These are phyloP conservation scores for Phainopepla nitens DNA, from an alignment of 2,113 vertebrate species.

Conservation along the genomic window DNA sequence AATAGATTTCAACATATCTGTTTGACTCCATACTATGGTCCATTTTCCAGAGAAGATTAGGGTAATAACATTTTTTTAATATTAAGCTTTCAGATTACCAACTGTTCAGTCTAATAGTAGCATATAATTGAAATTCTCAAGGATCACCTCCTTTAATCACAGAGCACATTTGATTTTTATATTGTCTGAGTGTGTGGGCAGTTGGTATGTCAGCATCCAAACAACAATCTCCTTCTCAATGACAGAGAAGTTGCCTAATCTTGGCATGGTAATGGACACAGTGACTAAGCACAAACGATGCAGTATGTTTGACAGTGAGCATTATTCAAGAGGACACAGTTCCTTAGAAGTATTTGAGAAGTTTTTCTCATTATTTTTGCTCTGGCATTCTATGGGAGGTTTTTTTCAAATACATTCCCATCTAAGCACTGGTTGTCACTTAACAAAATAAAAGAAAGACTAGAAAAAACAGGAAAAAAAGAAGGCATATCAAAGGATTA, in stretches of 20 bases:
- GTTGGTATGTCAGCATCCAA: neutral
- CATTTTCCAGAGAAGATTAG: slow-evolving; percentile 25
- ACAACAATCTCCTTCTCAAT: neutral
- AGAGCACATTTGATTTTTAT: neutral
- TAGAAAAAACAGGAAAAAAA: neutral
- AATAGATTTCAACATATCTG: neutral
- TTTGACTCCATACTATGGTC: neutral
- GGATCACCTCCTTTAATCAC: slow-evolving; percentile 5
- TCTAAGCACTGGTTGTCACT: neutral
- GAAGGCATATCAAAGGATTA: neutral
- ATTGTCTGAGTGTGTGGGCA: neutral
- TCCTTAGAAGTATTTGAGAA: neutral
- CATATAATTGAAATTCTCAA: slow-evolving; percentile 35
- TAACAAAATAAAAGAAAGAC: neutral
- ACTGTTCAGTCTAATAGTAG: neutral
- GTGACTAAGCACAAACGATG: neutral
- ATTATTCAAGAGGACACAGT: neutral
- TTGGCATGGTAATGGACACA: neutral
- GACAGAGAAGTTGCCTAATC: neutral
- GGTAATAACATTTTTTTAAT: slow-evolving; percentile 33
- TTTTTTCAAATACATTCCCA: neutral
- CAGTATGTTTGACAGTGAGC: neutral
- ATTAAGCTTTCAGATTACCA: slow-evolving; percentile 5
- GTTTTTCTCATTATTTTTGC: neutral
- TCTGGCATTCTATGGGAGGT: neutral